Base-by-base conservation (phyloP, 2,113 vertebrate genomes). In the Monopterus albus region DNA sequence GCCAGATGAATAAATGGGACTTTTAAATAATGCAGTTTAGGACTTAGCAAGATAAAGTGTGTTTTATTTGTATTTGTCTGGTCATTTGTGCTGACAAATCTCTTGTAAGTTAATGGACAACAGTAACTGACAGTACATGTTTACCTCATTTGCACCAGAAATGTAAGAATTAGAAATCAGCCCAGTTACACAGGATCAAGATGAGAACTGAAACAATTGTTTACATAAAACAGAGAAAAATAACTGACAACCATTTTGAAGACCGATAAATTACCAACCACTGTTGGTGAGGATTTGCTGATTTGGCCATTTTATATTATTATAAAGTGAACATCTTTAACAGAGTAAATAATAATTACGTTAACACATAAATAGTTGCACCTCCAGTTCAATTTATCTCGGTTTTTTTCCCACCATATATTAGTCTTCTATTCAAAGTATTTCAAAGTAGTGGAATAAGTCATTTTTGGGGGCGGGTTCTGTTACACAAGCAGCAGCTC, bases 31-130 rank as follows among this genome's bases (percentile, higher is more conserved):
- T 65, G 50, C 20, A 52, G 21, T 64, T 52, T 20, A 47, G n/a
- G 36, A 63, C 21, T 51, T 47, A 6, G 33, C 53, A 47, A 12
- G 6, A 67, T 2, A 0, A 59, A 55, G 71, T 60, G 18, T 2
- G 42, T 52, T 57, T 28, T 51, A 49, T 35, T 68, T 43, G 17
- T 33, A 25, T 2, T n/a, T 74, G 39, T 50, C 55, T 66, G 35
- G 11, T 57, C 6, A 47, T 64, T 46, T 70, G 9, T 55, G 53
- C 36, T 42, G 59, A 53, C 51, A 65, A 60, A 59, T 52, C 12
- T 51, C 36, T 26, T 40, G n/a, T n/a, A n/a, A n/a, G 40, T 69
- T 69, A 46, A 75, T 64, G 38, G 39, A 64, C 57, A 65, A 71
- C 18, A 69, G 56, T 66, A 72, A 26, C 62, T 43, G 51, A n/a